Conservation (phyloP, 1,140 invertebrate species). For the Orchesella cincta region DNA sequence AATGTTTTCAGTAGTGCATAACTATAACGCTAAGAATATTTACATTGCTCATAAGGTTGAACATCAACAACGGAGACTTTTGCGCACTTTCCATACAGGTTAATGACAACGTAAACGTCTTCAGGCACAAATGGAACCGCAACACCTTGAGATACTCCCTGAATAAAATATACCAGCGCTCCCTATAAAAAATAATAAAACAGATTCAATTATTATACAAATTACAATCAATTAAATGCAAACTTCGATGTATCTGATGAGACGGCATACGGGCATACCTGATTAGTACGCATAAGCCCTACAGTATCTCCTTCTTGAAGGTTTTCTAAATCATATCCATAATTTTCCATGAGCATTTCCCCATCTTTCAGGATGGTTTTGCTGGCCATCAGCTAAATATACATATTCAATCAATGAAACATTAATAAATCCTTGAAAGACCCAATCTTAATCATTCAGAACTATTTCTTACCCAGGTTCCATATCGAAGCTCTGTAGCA, state of each 20-base stretch:
- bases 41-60: slow-evolving; percentile 47
- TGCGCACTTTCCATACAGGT: slow-evolving; percentile 89
- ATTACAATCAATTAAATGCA: background rate
- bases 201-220: background rate
- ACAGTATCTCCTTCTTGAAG: slow-evolving; percentile 81
- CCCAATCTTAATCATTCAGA: background rate
- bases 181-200: slow-evolving; percentile 60
- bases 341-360: slow-evolving; percentile 73
- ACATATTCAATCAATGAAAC: slow-evolving; percentile 40
- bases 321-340: slow-evolving; percentile 80
- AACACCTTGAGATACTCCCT: slow-evolving; percentile 82
- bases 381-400: slow-evolving; percentile 74
- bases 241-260: slow-evolving; percentile 18
- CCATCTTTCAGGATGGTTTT: slow-evolving; percentile 82
- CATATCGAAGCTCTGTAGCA: slow-evolving; percentile 78
- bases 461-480: slow-evolving; percentile 72
- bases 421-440: slow-evolving; percentile 23
- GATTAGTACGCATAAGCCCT: slow-evolving; percentile 77
- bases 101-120: slow-evolving; percentile 79
- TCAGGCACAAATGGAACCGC: slow-evolving; percentile 76
- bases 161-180: slow-evolving; percentile 85
- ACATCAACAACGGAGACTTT: slow-evolving; percentile 67
- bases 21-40: background rate
- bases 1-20: background rate
- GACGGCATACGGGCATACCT: too few species aligned